Conservation (phyloP, 2,113 vertebrate genomes). For the Ondatra zibethicus region DNA sequence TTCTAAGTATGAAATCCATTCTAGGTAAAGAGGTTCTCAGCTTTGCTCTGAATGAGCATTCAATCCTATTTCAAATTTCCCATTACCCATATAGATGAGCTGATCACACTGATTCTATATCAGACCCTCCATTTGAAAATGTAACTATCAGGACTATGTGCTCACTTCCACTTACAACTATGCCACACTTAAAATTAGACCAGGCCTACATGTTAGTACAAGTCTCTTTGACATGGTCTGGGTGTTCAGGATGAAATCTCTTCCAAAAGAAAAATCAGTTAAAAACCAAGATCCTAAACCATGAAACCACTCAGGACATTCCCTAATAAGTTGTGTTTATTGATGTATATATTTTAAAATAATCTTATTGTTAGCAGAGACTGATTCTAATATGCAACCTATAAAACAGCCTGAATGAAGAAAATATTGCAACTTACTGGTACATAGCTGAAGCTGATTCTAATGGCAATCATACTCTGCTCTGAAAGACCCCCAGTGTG, state of each 20-base stretch:
- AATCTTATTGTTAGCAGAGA: neutral
- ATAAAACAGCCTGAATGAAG: neutral
- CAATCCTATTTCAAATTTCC: neutral
- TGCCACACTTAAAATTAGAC: neutral
- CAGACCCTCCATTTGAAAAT: neutral
- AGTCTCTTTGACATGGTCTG: neutral
- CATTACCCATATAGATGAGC: neutral
- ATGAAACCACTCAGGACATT: neutral
- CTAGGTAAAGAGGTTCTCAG: neutral
- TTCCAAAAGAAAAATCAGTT: neutral
- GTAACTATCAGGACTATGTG: neutral
- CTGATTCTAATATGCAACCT: neutral
- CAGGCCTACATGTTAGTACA: neutral
- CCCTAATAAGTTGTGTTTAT: neutral
- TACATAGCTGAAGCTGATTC: neutral
- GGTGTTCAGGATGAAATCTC: neutral
- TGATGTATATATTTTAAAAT: neutral
- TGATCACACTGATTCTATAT: neutral
- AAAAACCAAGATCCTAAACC: neutral
- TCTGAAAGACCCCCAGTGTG: too few species aligned
- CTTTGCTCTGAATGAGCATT: neutral
- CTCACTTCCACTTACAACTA: neutral
- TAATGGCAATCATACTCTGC: neutral
- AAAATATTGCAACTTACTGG: neutral
- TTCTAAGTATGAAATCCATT: neutral